Base-by-base conservation (phyloP, 2,797 vertebrate genomes). In the Anolis apletophallus region DNA sequence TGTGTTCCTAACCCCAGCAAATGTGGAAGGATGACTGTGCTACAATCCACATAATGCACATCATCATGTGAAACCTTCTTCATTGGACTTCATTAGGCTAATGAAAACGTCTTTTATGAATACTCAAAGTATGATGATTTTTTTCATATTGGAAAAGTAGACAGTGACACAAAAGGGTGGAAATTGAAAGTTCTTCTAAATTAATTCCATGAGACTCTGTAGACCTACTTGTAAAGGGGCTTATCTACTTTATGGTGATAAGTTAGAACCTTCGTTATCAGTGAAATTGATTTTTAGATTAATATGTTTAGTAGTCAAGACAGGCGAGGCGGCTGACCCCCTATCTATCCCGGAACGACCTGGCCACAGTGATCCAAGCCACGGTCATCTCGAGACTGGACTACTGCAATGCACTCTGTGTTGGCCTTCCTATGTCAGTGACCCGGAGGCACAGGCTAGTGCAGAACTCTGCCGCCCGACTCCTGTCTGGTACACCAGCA, bases 71-170 rank as follows among this genome's bases (percentile, higher is more conserved):
- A 77, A 34, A 88, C 7, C 4, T 80, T 90, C 52, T 3, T 52
- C 23, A 71, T 57, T 85, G 40, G 81, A 75, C 16, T 74, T 88
- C 81, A 86, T 23, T 19, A 69, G 67, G 54, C 50, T 85, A 29
- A 19, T 5, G 14, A 21, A 80, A 36, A 19, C 46, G 84, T n/a
- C 40, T 78, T 78, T 81, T 61, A 50, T 21, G 26, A 29, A 67
- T 1, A 9, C 67, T 26, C 21, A 14, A 83, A 34, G 40, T 74
- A 59, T 19, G 6, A 76, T 11, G 14, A 8, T 19, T 17, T 40
- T n/a, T 29, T 54, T 59, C 40, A 21, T 52, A 5, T 26, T 29
- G 64, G 50, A 59, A 61, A 64, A 61, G 23, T 75, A 61, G 54
- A 72, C 50, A 1, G 40, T 17, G 9, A 46, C 5, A 46, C 7